A percentile compares a stretch with the other conserved stretches of the same genome.
phyloP scores from a whole-genome alignment of 2,888 invertebrate genomes.

The Stenodera caucasica region DNA sequence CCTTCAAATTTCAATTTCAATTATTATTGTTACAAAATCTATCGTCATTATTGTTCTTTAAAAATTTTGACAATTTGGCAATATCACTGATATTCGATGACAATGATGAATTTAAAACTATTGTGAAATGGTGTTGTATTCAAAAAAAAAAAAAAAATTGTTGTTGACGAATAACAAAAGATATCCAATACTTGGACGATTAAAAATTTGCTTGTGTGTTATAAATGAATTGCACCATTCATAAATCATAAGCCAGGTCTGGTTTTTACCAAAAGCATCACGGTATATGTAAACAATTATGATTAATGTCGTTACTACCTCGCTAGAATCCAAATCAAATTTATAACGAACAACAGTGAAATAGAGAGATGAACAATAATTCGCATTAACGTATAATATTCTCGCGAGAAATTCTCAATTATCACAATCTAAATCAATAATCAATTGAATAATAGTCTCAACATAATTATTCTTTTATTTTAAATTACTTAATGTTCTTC shows the following conservation, averaged over 20 bases:
- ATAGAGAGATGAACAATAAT: neutral
- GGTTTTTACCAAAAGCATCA: slow-evolving; percentile 5
- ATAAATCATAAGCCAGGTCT: neutral
- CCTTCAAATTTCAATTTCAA: no score
- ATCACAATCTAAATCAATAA: no score
- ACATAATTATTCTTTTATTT: no score
- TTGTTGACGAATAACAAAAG: neutral
- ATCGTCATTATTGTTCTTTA: no score
- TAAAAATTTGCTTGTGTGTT: neutral
- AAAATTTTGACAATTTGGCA: no score
- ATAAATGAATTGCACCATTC: slow-evolving; percentile 3
- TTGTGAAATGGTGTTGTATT: no score
- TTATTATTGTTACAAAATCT: no score
- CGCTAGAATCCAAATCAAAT: neutral
- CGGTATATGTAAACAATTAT: slow-evolving; percentile 6
- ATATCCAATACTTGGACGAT: neutral
- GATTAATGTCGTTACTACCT: slow-evolving; percentile 2
- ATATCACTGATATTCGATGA: no score
- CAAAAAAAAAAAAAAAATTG: no score
- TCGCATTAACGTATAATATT: neutral
- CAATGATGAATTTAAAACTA: no score
- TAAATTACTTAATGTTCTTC: no score
- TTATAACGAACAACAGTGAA: neutral
- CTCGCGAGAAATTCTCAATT: neutral
- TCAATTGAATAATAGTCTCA: no score